phyloP scores from a whole-genome alignment of 2,888 invertebrate species.

The Macrophya alboannulata region DNA sequence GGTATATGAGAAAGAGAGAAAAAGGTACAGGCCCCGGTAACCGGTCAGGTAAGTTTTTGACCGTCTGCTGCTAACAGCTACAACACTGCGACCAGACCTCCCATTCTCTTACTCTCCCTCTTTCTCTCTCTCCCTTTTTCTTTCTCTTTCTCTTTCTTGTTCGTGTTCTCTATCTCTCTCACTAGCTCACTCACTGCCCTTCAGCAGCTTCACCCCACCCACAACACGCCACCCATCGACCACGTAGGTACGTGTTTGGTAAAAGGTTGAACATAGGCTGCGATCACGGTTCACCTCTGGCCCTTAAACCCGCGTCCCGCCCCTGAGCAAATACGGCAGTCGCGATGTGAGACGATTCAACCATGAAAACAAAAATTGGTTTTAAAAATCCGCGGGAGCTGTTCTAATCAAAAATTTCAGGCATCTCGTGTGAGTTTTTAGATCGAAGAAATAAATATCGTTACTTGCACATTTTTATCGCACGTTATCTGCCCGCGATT shows the following conservation, averaged over 20 bases:
- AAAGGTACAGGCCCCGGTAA: slow-evolving; percentile 63
- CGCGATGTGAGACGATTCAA: neutral
- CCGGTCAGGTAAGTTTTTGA: slow-evolving; percentile 77
- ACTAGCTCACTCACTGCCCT: slow-evolving; percentile 29
- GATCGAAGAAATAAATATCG: too few relatives aligned
- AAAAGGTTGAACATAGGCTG: slow-evolving; percentile 38
- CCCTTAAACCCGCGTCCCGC: slow-evolving; percentile 39
- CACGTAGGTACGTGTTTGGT: slow-evolving; percentile 38
- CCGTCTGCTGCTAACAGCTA: slow-evolving; percentile 75
- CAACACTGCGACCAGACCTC: slow-evolving; percentile 45
- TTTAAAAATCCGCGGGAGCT: neutral
- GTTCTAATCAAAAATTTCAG: neutral
- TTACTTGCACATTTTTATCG: neutral
- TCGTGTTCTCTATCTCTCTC: slow-evolving; percentile 58
- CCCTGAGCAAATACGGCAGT: slow-evolving; percentile 9
- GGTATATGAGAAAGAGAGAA: slow-evolving; percentile 30
- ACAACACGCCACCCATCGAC: slow-evolving; percentile 20
- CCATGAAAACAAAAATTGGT: too few relatives aligned
- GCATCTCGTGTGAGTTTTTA: too few relatives aligned
- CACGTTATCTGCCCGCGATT: neutral
- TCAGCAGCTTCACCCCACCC: slow-evolving; percentile 49
- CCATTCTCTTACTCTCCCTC: slow-evolving; percentile 57
- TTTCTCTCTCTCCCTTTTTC: slow-evolving; percentile 60
- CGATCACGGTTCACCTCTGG: slow-evolving; percentile 42
- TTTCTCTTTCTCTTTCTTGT: slow-evolving; percentile 57